Evolutionary conservation across 2,888 invertebrate genomes (phyloP).

Genomic region (Rhimphoctona megacephalus): DNA sequence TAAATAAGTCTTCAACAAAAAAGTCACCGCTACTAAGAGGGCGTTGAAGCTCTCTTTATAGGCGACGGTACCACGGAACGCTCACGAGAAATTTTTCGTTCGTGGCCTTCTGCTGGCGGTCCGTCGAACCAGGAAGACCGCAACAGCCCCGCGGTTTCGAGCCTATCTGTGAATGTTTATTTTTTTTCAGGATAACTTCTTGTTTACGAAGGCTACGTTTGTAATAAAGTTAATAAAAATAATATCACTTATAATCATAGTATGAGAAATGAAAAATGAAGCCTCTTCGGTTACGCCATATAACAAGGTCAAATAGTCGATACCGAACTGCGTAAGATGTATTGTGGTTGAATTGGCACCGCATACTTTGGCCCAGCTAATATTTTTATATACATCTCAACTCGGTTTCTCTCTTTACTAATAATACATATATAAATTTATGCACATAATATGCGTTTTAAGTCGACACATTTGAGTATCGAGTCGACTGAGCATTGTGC

Average conservation of each 20-base stretch:
- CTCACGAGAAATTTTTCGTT: neutral
- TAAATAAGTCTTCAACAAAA: neutral
- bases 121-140: neutral
- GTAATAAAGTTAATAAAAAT: neutral
- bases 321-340: slow-evolving; percentile 60
- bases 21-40: neutral
- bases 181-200: neutral
- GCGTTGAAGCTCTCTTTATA: neutral
- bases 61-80: neutral
- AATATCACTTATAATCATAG: neutral
- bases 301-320: slow-evolving; percentile 63
- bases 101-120: neutral
- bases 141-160: neutral
- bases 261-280: slow-evolving; percentile 36
- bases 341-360: slow-evolving; percentile 60
- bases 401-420: slow-evolving; percentile 18
- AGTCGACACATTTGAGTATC: slow-evolving; percentile 39
- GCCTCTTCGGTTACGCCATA: slow-evolving; percentile 27
- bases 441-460: slow-evolving; percentile 22
- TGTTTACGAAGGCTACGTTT: neutral
- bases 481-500: slow-evolving; percentile 58
- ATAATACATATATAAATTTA: slow-evolving; percentile 30
- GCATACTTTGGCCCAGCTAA: slow-evolving; percentile 56
- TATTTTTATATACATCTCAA: slow-evolving; percentile 51
- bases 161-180: neutral